Conservation (phyloP, 2,888 invertebrate species). For the Deilephila elpenor region DNA sequence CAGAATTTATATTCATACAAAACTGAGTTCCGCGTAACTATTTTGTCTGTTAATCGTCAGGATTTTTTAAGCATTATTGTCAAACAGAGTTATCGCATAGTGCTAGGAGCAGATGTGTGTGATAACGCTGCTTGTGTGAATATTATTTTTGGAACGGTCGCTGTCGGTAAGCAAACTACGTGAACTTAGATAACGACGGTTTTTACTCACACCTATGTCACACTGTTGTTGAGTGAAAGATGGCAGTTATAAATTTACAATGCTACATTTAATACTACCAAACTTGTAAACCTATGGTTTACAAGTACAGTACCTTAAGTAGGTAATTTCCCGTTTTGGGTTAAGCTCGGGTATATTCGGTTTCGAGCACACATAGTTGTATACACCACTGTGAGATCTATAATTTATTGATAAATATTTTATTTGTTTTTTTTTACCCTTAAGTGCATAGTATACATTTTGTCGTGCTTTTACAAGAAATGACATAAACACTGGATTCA, state of each 20-base stretch:
- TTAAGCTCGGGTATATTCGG: no score
- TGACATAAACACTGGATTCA: no score
- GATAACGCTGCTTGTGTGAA: constrained; percentile 21
- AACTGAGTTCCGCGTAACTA: neutral
- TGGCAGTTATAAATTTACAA: neutral
- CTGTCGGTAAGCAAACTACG: neutral
- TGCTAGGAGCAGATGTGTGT: constrained; percentile 13
- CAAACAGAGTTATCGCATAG: constrained; percentile 16
- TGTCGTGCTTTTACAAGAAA: no score
- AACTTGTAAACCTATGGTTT: no score
- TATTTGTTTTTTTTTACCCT: no score
- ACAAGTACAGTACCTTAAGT: no score
- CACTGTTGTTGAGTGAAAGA: neutral
- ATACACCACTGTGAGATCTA: no score
- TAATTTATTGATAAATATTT: no score
- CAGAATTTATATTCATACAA: neutral
- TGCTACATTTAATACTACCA: neutral
- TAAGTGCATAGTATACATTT: no score
- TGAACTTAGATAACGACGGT: constrained; percentile 5
- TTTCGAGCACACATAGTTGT: no score
- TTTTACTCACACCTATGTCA: neutral
- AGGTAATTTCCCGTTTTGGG: no score
- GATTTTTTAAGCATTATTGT: constrained; percentile 17
- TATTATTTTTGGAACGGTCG: constrained; percentile 11
- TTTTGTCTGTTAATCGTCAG: neutral